These are phyloP conservation scores for Apotomis betuletana DNA, from an alignment of 2,888 invertebrate species.

Conservation along the genomic window DNA sequence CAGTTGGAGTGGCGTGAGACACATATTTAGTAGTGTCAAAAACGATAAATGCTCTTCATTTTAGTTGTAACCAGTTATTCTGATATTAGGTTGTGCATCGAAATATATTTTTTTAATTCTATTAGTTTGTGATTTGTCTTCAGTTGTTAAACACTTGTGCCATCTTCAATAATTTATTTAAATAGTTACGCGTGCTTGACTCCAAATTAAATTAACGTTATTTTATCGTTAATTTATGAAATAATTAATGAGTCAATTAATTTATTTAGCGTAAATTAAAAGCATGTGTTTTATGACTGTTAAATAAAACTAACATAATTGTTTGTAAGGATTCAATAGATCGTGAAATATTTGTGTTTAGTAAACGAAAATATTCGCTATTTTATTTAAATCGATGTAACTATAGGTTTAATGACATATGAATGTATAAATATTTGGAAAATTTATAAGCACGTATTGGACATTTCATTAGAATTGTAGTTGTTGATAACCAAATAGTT, in stretches of 20 bases:
- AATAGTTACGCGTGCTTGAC: slow-evolving; percentile 42
- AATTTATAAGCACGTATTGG: slow-evolving; percentile 51
- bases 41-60: slow-evolving; percentile 36
- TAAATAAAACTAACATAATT: slow-evolving; percentile 31
- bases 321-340: slow-evolving; percentile 36
- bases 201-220: slow-evolving; percentile 33
- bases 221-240: slow-evolving; percentile 35
- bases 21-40: slow-evolving; percentile 38
- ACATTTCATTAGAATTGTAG: slow-evolving; percentile 54
- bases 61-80: slow-evolving; percentile 49
- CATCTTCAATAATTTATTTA: slow-evolving; percentile 50
- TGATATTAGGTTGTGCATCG: slow-evolving; percentile 69
- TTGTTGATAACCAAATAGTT: slow-evolving; percentile 44
- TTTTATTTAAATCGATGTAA: slow-evolving; percentile 45
- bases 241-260: slow-evolving; percentile 55
- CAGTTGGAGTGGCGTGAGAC: neutral
- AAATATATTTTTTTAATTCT: slow-evolving; percentile 49
- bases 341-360: slow-evolving; percentile 31
- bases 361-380: slow-evolving; percentile 27
- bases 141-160: slow-evolving; percentile 50
- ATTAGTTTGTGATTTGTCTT: slow-evolving; percentile 47
- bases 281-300: slow-evolving; percentile 45
- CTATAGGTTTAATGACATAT: slow-evolving; percentile 45
- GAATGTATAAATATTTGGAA: slow-evolving; percentile 51
- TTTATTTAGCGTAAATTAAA: slow-evolving; percentile 52